phyloP scores from a whole-genome alignment of 2,113 vertebrate species.

The Anhinga anhinga region DNA sequence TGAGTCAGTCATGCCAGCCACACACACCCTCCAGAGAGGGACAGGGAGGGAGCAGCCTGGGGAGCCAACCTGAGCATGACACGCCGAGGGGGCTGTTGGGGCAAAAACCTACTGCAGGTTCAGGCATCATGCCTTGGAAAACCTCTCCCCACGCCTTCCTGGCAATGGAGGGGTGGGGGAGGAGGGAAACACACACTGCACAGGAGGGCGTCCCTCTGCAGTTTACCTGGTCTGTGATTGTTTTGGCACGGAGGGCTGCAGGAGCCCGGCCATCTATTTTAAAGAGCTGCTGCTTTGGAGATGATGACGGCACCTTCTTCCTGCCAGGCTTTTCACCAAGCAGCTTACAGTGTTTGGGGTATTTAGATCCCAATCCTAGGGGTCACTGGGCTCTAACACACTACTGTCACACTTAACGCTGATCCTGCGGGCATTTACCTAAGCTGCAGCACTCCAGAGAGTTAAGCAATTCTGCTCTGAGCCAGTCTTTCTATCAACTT shows the following conservation, averaged over 20 bases:
- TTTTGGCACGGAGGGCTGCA: background rate
- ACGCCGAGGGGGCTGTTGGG: background rate
- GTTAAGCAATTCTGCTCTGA: conserved; percentile 3
- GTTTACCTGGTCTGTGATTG: background rate
- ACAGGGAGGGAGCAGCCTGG: background rate
- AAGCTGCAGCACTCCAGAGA: background rate
- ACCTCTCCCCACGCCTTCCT: background rate
- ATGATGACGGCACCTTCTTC: background rate
- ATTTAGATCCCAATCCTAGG: background rate
- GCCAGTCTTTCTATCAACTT: background rate
- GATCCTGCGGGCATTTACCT: background rate
- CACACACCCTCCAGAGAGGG: background rate
- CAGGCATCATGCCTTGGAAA: background rate
- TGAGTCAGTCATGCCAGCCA: background rate
- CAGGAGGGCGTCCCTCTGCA: background rate
- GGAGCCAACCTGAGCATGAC: background rate
- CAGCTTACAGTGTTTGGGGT: background rate
- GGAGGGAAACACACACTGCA: background rate
- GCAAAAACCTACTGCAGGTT: background rate
- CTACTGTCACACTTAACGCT: background rate
- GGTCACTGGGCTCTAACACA: background rate
- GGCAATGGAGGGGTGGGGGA: background rate
- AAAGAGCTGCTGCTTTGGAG: background rate
- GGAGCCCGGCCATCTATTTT: background rate
- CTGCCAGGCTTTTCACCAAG: background rate